phyloP scores from a whole-genome alignment of 2,113 vertebrate species.

The Corydoras maculifer region DNA sequence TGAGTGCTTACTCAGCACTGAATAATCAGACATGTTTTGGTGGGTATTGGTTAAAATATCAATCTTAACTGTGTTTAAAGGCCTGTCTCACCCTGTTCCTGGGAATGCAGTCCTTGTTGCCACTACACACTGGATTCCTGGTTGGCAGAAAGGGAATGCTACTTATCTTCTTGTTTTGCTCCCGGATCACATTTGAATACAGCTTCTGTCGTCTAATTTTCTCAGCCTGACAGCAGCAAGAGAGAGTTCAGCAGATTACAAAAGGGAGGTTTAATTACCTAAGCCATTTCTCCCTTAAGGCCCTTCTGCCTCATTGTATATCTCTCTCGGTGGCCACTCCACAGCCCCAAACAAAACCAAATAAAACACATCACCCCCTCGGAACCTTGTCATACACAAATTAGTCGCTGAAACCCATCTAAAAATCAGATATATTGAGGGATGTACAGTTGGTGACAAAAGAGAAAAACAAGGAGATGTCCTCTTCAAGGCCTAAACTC shows the following conservation, averaged over 20 bases:
- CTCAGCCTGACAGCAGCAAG: slow-evolving; percentile 67
- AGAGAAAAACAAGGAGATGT: slow-evolving; percentile 29
- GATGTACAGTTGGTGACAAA: slow-evolving; percentile 30
- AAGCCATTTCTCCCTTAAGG: slow-evolving; percentile 57
- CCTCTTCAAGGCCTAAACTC: slow-evolving; percentile 28
- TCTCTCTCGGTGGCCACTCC: slow-evolving; percentile 45
- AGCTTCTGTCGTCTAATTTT: slow-evolving; percentile 77
- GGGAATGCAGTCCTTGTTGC: slow-evolving; percentile 51
- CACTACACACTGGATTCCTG: slow-evolving; percentile 49
- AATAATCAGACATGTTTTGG: too few relatives aligned
- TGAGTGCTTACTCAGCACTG: too few relatives aligned
- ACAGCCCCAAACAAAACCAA: slow-evolving; percentile 50
- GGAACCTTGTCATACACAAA: slow-evolving; percentile 55
- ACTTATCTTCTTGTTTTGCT: slow-evolving; percentile 73
- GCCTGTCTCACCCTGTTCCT: slow-evolving; percentile 57
- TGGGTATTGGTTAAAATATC: not conserved
- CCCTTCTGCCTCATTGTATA: slow-evolving; percentile 49
- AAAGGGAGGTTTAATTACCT: slow-evolving; percentile 64
- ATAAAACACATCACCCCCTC: slow-evolving; percentile 50
- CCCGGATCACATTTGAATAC: slow-evolving; percentile 75
- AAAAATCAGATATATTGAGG: slow-evolving; percentile 28
- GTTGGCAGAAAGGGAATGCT: slow-evolving; percentile 51
- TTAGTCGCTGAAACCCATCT: slow-evolving; percentile 32
- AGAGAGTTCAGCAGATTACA: slow-evolving; percentile 51
- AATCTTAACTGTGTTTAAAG: not conserved